Evolutionary conservation across 2,113 vertebrate species (phyloP).

Genomic region (Strix uralensis): DNA sequence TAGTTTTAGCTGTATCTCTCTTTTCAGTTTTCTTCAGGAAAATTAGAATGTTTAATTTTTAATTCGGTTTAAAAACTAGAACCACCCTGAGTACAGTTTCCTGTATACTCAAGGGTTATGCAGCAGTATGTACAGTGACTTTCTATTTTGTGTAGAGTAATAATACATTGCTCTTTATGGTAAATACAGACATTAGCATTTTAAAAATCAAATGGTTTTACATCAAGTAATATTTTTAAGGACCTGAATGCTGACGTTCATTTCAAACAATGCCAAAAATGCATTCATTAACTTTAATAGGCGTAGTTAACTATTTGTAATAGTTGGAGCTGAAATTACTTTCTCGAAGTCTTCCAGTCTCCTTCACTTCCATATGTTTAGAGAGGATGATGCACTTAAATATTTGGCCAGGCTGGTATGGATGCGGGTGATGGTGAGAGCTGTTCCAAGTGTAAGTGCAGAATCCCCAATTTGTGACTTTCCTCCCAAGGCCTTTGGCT

Average conservation of each 20-base stretch:
- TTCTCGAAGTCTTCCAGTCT: not conserved
- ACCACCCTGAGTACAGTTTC: not conserved
- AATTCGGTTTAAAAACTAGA: not conserved
- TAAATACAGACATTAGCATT: not conserved
- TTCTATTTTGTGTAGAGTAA: not conserved
- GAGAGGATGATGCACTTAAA: not conserved
- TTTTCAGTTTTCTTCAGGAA: not conserved
- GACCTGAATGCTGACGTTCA: not conserved
- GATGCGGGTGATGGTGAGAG: not conserved
- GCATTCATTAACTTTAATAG: not conserved
- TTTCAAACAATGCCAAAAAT: not conserved
- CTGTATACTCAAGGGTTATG: not conserved
- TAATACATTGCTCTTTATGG: not conserved
- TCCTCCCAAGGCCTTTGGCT: not conserved
- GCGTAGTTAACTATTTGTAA: not conserved
- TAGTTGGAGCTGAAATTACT: not conserved
- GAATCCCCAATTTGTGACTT: not conserved
- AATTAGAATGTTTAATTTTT: not conserved
- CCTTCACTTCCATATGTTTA: not conserved
- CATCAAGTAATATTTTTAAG: not conserved
- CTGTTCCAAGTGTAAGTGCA: not conserved
- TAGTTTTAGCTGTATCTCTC: not conserved
- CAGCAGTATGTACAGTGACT: not conserved
- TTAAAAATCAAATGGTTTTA: not conserved
- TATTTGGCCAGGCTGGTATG: not conserved